Conservation (phyloP, 1,140 invertebrate species). For the Chironomus tepperi region DNA sequence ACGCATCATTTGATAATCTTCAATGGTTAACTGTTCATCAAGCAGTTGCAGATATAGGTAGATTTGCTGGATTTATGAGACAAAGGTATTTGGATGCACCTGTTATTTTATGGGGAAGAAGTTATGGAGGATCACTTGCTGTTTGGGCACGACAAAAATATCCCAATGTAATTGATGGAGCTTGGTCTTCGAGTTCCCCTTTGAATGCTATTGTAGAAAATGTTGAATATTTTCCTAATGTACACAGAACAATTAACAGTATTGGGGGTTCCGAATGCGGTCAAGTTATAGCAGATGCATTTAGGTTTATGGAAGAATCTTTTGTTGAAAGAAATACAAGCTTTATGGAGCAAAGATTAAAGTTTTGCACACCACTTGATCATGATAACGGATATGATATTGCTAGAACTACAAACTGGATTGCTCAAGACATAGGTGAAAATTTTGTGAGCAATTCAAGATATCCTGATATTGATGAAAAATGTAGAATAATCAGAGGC, state of each 20-base stretch:
- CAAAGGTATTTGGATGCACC: constrained; percentile 35
- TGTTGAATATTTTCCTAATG: not conserved
- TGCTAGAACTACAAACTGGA: not conserved
- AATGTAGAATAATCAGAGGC: not conserved
- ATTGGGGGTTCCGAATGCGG: not conserved
- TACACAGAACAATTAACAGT: not conserved
- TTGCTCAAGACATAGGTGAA: not conserved
- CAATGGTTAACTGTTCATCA: constrained; percentile 63
- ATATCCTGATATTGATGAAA: not conserved
- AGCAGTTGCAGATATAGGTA: constrained; percentile 65
- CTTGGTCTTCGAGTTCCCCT: not conserved
- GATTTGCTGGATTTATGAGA: constrained; percentile 54
- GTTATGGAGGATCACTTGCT: constrained; percentile 45
- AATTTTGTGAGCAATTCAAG: not conserved
- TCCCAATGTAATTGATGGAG: constrained; percentile 45
- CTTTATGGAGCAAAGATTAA: not conserved
- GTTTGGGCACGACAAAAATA: constrained; percentile 48
- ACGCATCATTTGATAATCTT: constrained; percentile 53
- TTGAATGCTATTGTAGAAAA: not conserved
- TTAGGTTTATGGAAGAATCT: not conserved
- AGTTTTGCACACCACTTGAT: not conserved
- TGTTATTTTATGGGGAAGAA: constrained; percentile 47
- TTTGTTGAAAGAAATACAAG: not conserved
- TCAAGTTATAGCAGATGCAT: not conserved
- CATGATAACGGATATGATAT: not conserved